A percentile compares a stretch with the other conserved stretches of the same genome.
These are phyloP conservation scores for Macrotrachela quadricornifera DNA, from an alignment of 1,140 invertebrate species.

Conservation along the genomic window DNA sequence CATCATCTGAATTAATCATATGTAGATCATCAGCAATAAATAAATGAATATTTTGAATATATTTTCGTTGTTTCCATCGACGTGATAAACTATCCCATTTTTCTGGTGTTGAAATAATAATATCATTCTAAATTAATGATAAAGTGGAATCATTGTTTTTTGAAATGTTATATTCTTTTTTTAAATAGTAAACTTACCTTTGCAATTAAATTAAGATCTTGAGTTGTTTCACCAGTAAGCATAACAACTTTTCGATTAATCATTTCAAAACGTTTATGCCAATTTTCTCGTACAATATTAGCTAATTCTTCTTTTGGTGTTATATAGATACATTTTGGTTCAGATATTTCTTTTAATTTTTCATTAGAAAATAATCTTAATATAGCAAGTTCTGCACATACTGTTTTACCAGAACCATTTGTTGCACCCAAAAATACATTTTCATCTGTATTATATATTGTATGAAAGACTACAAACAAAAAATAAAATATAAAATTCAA, in stretches of 20 bases:
- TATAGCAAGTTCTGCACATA: constrained; percentile 87
- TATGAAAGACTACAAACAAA: constrained; percentile 63
- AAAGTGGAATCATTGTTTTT: no score
- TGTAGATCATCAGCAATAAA: constrained; percentile 97
- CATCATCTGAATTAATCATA: constrained; percentile 36
- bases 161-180: no score
- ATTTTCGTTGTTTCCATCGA: constrained; percentile 93
- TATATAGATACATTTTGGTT: constrained; percentile 61
- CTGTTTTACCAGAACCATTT: constrained; percentile 84
- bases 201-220: constrained; percentile 64
- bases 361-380: constrained; percentile 47
- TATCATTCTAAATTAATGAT: constrained; percentile 41
- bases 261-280: constrained; percentile 63
- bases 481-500: constrained; percentile 11
- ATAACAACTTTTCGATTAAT: constrained; percentile 65
- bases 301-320: constrained; percentile 55
- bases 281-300: constrained; percentile 51
- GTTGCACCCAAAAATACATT: constrained; percentile 96
- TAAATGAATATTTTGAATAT: constrained; percentile 79
- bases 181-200: constrained; percentile 16
- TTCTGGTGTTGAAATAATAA: constrained; percentile 85
- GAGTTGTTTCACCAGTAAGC: constrained; percentile 90
- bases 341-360: neutral
- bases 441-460: constrained; percentile 91
- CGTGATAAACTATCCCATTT: constrained; percentile 96